phyloP scores from a whole-genome alignment of 2,888 invertebrate species.

The Lepetodrilus schrolli region DNA sequence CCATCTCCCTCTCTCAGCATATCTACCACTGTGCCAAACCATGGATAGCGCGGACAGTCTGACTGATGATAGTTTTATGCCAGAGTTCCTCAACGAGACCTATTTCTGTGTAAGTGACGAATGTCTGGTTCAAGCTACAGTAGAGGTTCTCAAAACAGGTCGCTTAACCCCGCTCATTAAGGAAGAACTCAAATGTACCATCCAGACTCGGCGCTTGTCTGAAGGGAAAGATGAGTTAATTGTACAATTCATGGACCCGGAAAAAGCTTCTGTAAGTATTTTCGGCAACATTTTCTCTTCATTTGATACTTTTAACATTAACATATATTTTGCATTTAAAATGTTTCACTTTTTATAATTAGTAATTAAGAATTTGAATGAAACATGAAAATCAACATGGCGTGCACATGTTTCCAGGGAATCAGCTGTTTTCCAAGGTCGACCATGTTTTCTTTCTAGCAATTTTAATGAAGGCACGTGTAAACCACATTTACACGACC shows the following conservation, averaged over 20 bases:
- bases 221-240: conserved; percentile 24
- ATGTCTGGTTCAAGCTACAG: background rate
- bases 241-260: conserved; percentile 6
- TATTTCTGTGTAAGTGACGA: background rate
- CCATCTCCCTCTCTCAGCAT: too few species aligned
- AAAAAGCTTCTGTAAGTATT: conserved; percentile 23
- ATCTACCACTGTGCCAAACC: too few species aligned
- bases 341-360: background rate
- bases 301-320: background rate
- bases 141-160: conserved; percentile 23
- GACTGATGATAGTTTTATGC: conserved; percentile 18
- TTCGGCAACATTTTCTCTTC: background rate
- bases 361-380: background rate
- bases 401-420: background rate
- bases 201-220: conserved; percentile 15
- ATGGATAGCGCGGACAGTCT: conserved; percentile 20
- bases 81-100: conserved; percentile 14
- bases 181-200: conserved; percentile 28
- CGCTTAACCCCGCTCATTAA: conserved; percentile 23
- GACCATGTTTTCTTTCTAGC: background rate
- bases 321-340: conserved; percentile 10
- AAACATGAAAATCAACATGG: background rate
- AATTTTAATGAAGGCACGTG: background rate
- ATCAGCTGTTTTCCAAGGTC: conserved; percentile 5
- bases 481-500: background rate